Evolutionary conservation across 1,140 invertebrate species (phyloP).

Genomic region (Drosophila repletoides): DNA sequence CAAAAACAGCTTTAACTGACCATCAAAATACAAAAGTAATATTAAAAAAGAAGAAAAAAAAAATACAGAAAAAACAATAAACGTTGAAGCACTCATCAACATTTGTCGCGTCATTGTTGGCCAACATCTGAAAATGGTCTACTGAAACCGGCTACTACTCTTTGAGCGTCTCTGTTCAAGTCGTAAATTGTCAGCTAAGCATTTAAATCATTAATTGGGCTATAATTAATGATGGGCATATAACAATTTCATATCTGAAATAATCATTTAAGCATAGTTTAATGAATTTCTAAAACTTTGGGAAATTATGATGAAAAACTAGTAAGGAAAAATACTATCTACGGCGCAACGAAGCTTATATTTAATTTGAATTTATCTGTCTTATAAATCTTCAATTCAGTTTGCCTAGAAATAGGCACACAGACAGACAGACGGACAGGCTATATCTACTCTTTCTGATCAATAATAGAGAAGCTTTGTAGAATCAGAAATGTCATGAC

Average conservation of each 20-base stretch:
- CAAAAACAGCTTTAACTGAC: slow-evolving; percentile 17
- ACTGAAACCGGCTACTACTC: slow-evolving; percentile 1
- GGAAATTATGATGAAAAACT: not conserved
- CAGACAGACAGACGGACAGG: too few relatives aligned
- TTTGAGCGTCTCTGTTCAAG: slow-evolving; percentile 14
- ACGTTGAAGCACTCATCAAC: slow-evolving; percentile 20
- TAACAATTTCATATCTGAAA: slow-evolving; percentile 20
- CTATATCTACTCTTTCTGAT: too few relatives aligned
- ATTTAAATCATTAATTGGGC: slow-evolving; percentile 1
- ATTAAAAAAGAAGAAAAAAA: too few relatives aligned
- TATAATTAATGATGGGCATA: slow-evolving; percentile 14
- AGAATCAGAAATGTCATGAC: too few relatives aligned
- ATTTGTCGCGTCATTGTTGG: slow-evolving; percentile 41
- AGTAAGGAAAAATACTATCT: not conserved
- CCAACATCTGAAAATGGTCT: not conserved
- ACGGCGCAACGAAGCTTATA: too few relatives aligned
- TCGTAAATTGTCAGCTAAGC: slow-evolving; percentile 10
- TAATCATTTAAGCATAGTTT: not conserved
- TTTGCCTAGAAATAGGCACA: too few relatives aligned
- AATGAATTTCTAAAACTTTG: not conserved
- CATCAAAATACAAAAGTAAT: slow-evolving; percentile 18
- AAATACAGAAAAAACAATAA: slow-evolving; percentile 11
- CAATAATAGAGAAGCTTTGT: too few relatives aligned
- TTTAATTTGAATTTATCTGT: too few relatives aligned
- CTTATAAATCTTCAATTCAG: too few relatives aligned